A percentile compares a stretch with the other conserved stretches of the same genome.
phyloP scores from a whole-genome alignment of 2,797 vertebrate species.

The Sphenodon punctatus region DNA sequence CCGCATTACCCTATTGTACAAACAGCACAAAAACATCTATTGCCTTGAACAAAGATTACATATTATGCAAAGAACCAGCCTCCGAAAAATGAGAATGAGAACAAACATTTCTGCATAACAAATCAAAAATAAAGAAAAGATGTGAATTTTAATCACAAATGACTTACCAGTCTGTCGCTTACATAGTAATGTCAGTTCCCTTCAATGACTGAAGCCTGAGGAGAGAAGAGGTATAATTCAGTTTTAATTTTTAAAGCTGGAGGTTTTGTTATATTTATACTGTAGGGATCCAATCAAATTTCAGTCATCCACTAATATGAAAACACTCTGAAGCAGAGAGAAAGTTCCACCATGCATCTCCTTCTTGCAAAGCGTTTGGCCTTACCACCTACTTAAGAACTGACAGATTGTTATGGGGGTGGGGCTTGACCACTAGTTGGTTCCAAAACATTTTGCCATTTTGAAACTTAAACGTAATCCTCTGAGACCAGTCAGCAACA shows the following conservation, averaged over 20 bases:
- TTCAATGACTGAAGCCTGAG: background rate
- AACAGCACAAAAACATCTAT: background rate
- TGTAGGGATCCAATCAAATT: background rate
- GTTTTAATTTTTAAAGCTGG: too few species aligned
- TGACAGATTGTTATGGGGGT: too few species aligned
- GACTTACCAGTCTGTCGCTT: conserved; percentile 44
- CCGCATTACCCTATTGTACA: background rate
- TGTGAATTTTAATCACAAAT: background rate
- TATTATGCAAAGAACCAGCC: background rate
- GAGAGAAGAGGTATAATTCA: conserved; percentile 10
- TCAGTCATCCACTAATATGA: too few species aligned
- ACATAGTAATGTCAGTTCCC: background rate
- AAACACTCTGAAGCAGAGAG: too few species aligned
- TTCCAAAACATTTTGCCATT: too few species aligned
- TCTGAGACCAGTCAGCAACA: too few species aligned
- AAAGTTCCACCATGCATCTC: too few species aligned
- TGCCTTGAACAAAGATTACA: background rate
- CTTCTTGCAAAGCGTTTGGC: too few species aligned
- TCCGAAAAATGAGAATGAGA: background rate
- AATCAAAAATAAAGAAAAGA: background rate
- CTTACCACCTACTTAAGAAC: too few species aligned
- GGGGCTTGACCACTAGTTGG: too few species aligned
- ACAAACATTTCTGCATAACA: background rate
- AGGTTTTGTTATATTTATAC: background rate
- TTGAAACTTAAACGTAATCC: too few species aligned